Base-by-base conservation (phyloP, 2,113 vertebrate species). In the Xyrauchen texanus region DNA sequence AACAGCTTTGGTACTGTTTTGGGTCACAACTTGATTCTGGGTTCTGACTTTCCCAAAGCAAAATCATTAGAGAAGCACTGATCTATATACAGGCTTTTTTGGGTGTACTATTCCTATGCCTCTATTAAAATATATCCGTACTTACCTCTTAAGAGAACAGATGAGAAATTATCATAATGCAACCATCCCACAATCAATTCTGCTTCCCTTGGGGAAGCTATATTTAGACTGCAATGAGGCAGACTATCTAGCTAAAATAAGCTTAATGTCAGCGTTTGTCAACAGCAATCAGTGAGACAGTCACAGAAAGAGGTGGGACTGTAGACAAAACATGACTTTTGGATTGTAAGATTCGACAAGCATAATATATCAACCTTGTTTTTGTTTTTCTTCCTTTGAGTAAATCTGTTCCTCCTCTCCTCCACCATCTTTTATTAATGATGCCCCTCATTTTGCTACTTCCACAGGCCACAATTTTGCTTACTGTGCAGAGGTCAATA, bases 401-500 rank as follows among this genome's bases (percentile, higher is more conserved):
- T 53, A 62, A 44, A 6, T 4, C 3, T 51, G 70, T 62, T 76
- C 69, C 51, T 55, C n/a, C 16, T 72, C 74, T 77, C 57, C 67
- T 61, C 53, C 7, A 3, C 53, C 78, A 85, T 82, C 67, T 85
- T 81, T 86, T 78, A 82, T 85, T 85, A 61, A 85, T 77, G 77
- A 77, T 42, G 70, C 66, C 34, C 69, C 53, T 84, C 60, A 76
- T 79, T 70, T 85, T 71, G 84, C 63, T 77, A 52, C 49, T 78
- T 79, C 77, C 69, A 64, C 67, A 75, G 80, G 67, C 82, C 67
- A 46, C 66, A 63, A 52, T 78, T 70, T 70, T 86, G 80, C 84
- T 85, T 83, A 82, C 63, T 74, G 71, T 64, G 79, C 74, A 15
- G 70, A 81, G 75, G 74, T 87, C 68, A 86, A 85, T 85, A 86